Base-by-base conservation (phyloP, 2,113 vertebrate genomes). In the Poecile atricapillus region DNA sequence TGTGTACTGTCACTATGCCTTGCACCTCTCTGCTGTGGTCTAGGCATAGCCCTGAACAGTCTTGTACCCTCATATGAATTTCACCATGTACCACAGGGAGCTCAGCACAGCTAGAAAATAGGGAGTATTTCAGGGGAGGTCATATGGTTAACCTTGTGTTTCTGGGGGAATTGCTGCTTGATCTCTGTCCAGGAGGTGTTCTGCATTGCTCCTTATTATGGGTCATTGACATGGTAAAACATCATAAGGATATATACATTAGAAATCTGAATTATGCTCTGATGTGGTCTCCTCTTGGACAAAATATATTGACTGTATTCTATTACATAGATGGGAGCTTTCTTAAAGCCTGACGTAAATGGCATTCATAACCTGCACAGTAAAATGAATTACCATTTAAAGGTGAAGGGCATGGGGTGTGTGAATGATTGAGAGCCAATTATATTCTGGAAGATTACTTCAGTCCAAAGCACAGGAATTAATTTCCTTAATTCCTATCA, bases 401-500 rank as follows among this genome's bases (percentile, higher is more conserved):
- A 92, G 79, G 91, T 96, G 90, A 94, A 83, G 87, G 85, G 83
- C 71, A 84, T 90, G 78, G 81, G 85, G 35, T 92, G 44, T 95
- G 88, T 96, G 93, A 93, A 93, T 95, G 93, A 90, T 87, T 95
- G 94, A 95, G 94, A 91, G 93, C 76, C 89, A 92, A 20, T 96
- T 96, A 92, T 71, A 84, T 96, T 94, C 55, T 93, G 82, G 78
- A 89, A 96, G 92, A 97, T 96, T 96, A 95, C 89, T 95, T 94
- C 71, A 94, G 76, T 96, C 83, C 90, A 91, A 94, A 97, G 95
- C 87, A 81, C 64, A 88, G 53, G 83, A 96, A 95, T 97, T 97
- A 93, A 89, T 96, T 96, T 96, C 83, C 84, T 87, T 96, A 95
- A 97, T 97, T 97, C 77, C 80, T 94, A 71, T 95, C 89, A 95